Evolutionary conservation across 1,140 invertebrate species (phyloP).

Genomic region (Drosophila persimilis): DNA sequence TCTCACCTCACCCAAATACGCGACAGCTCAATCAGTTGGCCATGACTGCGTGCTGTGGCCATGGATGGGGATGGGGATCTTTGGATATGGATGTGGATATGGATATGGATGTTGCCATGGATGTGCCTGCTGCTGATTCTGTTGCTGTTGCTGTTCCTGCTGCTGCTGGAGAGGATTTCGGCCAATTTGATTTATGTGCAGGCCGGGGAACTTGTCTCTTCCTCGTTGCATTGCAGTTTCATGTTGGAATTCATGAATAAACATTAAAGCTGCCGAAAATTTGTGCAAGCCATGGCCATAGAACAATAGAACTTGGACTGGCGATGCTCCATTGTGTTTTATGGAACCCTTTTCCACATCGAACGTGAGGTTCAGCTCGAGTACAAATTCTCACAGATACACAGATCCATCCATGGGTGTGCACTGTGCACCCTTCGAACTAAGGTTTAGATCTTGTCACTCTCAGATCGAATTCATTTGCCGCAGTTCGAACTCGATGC

Average conservation of each 20-base stretch:
- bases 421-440: conserved; percentile 22
- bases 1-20: conserved; percentile 76
- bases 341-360: conserved; percentile 50
- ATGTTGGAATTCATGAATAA: conserved; percentile 80
- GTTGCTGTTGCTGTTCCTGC: conserved; percentile 2
- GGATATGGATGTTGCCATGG: conserved; percentile 2
- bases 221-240: conserved; percentile 75
- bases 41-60: conserved; percentile 71
- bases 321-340: conserved; percentile 76
- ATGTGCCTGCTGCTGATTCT: background rate
- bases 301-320: conserved; percentile 65
- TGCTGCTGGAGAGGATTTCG: conserved; percentile 35
- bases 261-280: conserved; percentile 79
- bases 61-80: conserved; percentile 11
- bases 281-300: conserved; percentile 35
- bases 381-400: conserved; percentile 57
- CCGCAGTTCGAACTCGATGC: conserved; percentile 7
- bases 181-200: conserved; percentile 72
- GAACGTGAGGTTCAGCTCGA: conserved; percentile 71
- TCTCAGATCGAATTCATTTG: conserved; percentile 62
- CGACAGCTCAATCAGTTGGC: conserved; percentile 79
- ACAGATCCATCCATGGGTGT: conserved; percentile 24
- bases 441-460: conserved; percentile 43
- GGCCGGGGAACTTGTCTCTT: conserved; percentile 55
- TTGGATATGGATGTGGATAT: conserved; percentile 8